Evolutionary conservation across 1,140 invertebrate genomes (phyloP).

Genomic region (Pseudomyrmex gracilis): DNA sequence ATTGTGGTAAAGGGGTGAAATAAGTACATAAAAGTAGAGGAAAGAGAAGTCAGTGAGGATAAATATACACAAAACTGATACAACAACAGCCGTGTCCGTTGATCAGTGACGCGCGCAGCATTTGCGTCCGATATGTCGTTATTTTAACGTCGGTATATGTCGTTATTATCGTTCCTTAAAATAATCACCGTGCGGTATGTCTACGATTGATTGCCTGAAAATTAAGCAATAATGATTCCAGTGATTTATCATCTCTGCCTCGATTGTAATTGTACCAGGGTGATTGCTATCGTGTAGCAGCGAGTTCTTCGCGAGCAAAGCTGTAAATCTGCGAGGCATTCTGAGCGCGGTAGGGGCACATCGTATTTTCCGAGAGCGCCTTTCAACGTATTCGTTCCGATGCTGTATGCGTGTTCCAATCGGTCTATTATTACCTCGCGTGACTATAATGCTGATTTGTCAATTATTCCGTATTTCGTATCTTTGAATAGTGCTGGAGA

Average conservation of each 20-base stretch:
- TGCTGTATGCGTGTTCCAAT: slow-evolving; percentile 37
- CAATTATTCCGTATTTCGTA: slow-evolving; percentile 7
- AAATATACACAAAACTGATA: slow-evolving; percentile 62
- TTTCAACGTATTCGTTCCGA: slow-evolving; percentile 54
- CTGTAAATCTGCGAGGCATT: slow-evolving; percentile 44
- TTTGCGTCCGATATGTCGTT: slow-evolving; percentile 50
- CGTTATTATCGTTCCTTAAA: slow-evolving; percentile 63
- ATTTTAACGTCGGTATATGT: slow-evolving; percentile 60
- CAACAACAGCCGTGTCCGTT: slow-evolving; percentile 53
- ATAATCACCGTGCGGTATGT: slow-evolving; percentile 50
- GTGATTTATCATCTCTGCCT: slow-evolving; percentile 57
- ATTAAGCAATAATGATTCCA: slow-evolving; percentile 58
- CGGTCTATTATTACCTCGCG: slow-evolving; percentile 23
- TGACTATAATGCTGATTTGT: slow-evolving; percentile 37
- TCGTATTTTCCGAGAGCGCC: slow-evolving; percentile 52
- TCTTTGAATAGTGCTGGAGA: slow-evolving; percentile 11
- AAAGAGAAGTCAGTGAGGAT: not conserved
- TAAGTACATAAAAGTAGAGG: slow-evolving; percentile 1
- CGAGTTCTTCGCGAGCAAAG: slow-evolving; percentile 2
- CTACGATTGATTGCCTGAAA: slow-evolving; percentile 55
- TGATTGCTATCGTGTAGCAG: not conserved
- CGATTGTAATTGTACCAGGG: slow-evolving; percentile 50
- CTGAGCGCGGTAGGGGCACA: slow-evolving; percentile 33
- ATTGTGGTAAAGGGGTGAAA: not conserved
- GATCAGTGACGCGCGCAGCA: slow-evolving; percentile 45